These are phyloP conservation scores for Pongo abelii DNA, from an alignment of 2,113 vertebrate species.

Conservation along the genomic window DNA sequence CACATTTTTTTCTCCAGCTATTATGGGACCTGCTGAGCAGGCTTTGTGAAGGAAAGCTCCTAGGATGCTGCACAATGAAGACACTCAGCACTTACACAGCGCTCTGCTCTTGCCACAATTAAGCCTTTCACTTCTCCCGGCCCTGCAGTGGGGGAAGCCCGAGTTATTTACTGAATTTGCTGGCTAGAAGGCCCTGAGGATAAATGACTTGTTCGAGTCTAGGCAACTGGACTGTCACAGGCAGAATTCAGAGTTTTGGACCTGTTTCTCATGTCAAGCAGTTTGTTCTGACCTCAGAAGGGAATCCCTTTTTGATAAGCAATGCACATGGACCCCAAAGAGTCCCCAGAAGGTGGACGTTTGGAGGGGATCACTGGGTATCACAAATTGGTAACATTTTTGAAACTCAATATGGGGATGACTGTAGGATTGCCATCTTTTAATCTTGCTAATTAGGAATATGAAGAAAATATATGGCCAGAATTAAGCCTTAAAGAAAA, in stretches of 20 bases:
- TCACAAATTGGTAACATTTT: background rate
- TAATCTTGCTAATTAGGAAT: background rate
- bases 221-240: background rate
- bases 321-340: background rate
- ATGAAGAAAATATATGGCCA: background rate
- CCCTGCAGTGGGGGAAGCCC: accelerated
- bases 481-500: background rate
- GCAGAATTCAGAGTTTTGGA: background rate
- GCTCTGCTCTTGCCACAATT: background rate
- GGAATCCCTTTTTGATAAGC: background rate
- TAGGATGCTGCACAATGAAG: background rate
- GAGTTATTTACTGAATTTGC: background rate
- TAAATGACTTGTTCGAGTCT: background rate
- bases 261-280: background rate
- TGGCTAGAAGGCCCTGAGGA: background rate
- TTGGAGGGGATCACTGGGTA: background rate
- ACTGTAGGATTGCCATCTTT: background rate
- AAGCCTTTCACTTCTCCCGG: background rate
- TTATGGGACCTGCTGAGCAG: background rate
- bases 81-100: background rate
- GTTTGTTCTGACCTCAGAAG: background rate
- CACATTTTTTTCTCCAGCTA: background rate
- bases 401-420: background rate
- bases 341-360: background rate
- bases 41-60: background rate